phyloP scores from a whole-genome alignment of 2,888 invertebrate genomes.

The Busseola fusca region DNA sequence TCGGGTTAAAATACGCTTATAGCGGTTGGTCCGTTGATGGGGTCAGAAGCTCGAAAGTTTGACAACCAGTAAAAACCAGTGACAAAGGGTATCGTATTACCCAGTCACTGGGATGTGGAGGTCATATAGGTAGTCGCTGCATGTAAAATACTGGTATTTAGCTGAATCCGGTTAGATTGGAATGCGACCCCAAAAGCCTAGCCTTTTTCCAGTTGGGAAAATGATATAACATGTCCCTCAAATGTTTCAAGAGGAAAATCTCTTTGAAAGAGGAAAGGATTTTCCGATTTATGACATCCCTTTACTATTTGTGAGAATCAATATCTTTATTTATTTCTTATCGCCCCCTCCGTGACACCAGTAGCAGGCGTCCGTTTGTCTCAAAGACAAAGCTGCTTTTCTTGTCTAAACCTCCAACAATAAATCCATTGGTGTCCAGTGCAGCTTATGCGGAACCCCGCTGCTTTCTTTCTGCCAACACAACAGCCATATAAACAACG shows the following conservation, averaged over 20 bases:
- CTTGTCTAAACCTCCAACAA: slow-evolving; percentile 82
- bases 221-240: slow-evolving; percentile 1
- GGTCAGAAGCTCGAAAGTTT: too few relatives aligned
- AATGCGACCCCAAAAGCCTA: not conserved
- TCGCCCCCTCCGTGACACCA: slow-evolving; percentile 60
- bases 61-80: too few relatives aligned
- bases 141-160: not conserved
- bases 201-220: not conserved
- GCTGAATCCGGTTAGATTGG: not conserved
- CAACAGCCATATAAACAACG: slow-evolving; percentile 20
- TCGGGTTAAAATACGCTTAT: too few relatives aligned
- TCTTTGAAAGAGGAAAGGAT: slow-evolving; percentile 22
- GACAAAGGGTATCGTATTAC: too few relatives aligned
- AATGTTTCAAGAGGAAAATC: slow-evolving; percentile 14
- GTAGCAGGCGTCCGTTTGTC: slow-evolving; percentile 76
- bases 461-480: slow-evolving; percentile 61
- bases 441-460: slow-evolving; percentile 75
- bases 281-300: slow-evolving; percentile 50
- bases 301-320: slow-evolving; percentile 57
- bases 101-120: too few relatives aligned
- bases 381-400: slow-evolving; percentile 83
- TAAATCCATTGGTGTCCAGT: slow-evolving; percentile 84
- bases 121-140: too few relatives aligned
- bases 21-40: too few relatives aligned
- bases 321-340: slow-evolving; percentile 66